Evolutionary conservation across 2,113 vertebrate genomes (phyloP).

Genomic region (rat (Rattus norvegicus)): GRCr8 NC_086024.1:127738501-127739000

Average conservation of each 20-base stretch:
- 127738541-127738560: not conserved
- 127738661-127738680: constrained; percentile 14
- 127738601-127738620: not conserved
- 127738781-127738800: not conserved
- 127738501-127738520: not conserved
- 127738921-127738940: too few relatives aligned
- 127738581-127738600: not conserved
- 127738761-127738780: not conserved
- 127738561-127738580: not conserved
- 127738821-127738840: not conserved
- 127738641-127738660: constrained; percentile 7
- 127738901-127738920: too few relatives aligned
- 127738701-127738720: not conserved
- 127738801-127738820: not conserved
- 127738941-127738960: too few relatives aligned
- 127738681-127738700: not conserved
- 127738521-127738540: not conserved
- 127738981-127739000: too few relatives aligned
- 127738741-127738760: not conserved
- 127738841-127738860: not conserved
- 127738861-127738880: too few relatives aligned
- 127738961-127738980: too few relatives aligned
- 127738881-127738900: too few relatives aligned
- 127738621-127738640: constrained; percentile 39
- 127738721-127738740: not conserved